Conservation (phyloP, 2,888 invertebrate species). For the Phaonia tiefii region DNA sequence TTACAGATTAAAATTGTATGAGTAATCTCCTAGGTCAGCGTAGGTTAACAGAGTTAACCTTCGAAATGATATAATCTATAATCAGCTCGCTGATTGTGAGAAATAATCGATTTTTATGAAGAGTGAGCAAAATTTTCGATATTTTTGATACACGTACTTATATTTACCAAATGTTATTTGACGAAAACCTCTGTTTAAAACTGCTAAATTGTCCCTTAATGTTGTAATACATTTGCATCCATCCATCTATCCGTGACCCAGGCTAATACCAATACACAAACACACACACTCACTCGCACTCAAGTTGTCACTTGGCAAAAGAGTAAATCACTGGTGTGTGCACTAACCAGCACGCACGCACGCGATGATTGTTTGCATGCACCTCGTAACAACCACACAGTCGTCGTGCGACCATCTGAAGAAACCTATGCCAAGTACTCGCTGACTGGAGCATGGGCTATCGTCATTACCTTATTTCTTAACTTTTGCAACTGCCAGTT, state of each 20-base stretch:
- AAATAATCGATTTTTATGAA: too few relatives aligned
- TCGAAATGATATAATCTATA: too few relatives aligned
- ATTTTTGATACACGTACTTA: too few relatives aligned
- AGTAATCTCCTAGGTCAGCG: too few relatives aligned
- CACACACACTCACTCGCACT: constrained; percentile 20
- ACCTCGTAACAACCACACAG: constrained; percentile 12
- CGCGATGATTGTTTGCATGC: constrained; percentile 56
- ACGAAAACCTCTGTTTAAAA: too few relatives aligned
- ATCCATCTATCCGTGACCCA: constrained; percentile 16
- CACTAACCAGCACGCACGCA: constrained; percentile 58
- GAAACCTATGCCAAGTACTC: constrained; percentile 7
- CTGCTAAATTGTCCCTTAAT: constrained; percentile 5
- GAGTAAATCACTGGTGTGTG: constrained; percentile 64
- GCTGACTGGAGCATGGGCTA: not conserved
- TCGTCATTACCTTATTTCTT: too few relatives aligned
- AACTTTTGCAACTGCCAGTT: constrained; percentile 9
- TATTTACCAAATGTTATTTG: too few relatives aligned
- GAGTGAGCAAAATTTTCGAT: too few relatives aligned
- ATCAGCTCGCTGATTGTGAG: too few relatives aligned
- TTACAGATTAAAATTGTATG: too few relatives aligned
- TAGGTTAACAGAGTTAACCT: too few relatives aligned
- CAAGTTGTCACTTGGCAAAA: constrained; percentile 54
- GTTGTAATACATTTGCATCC: constrained; percentile 31
- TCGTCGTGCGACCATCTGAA: not conserved
- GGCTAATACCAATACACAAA: too few relatives aligned